phyloP scores from a whole-genome alignment of 2,797 vertebrate genomes.

The Pogoniulus pusillus region DNA sequence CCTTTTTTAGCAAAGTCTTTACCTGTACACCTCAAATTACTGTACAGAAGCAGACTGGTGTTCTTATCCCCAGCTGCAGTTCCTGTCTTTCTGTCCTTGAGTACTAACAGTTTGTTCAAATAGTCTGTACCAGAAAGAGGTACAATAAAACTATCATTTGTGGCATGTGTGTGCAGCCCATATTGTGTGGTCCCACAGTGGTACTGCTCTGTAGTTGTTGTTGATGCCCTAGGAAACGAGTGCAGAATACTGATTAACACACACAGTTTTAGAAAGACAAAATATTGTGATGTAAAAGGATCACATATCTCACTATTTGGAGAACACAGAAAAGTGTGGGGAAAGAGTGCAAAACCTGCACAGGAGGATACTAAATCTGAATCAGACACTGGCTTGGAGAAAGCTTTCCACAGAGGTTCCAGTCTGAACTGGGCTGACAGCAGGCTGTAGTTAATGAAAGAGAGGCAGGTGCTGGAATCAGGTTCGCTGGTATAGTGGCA shows the following conservation, averaged over 20 bases:
- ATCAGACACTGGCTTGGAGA: not conserved
- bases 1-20: not conserved
- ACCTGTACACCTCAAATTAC: not conserved
- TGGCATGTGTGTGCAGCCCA: not conserved
- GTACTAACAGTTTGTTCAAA: not conserved
- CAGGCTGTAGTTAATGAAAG: not conserved
- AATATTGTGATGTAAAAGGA: not conserved
- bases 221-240: not conserved
- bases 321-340: not conserved
- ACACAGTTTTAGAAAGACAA: not conserved
- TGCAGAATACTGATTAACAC: not conserved
- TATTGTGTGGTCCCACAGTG: not conserved
- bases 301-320: not conserved
- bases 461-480: not conserved
- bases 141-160: rapidly evolving
- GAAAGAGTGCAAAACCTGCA: not conserved
- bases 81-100: not conserved
- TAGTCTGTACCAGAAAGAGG: not conserved
- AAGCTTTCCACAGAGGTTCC: not conserved
- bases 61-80: not conserved
- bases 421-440: not conserved
- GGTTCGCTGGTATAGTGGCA: not conserved
- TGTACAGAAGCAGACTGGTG: not conserved
- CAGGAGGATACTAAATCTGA: not conserved
- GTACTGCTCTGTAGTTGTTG: not conserved